Evolutionary conservation across 1,140 invertebrate species (phyloP).

Genomic region (Pseudobourletiella spinata): DNA sequence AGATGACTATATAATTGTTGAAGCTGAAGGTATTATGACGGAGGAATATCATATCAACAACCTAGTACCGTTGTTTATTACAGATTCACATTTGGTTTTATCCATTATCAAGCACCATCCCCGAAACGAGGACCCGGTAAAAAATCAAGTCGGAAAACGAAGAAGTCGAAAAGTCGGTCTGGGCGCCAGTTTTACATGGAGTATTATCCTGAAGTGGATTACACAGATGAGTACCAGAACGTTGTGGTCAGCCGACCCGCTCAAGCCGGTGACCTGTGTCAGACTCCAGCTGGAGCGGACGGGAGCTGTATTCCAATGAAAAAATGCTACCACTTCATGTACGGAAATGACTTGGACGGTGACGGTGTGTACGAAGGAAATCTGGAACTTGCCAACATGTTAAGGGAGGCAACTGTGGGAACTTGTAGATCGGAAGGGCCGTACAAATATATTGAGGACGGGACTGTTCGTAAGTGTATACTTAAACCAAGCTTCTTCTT

Average conservation of each 20-base stretch:
- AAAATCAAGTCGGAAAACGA: background rate
- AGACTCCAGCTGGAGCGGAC: background rate
- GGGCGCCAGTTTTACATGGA: background rate
- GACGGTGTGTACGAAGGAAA: slow-evolving; percentile 4
- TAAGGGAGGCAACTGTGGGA: background rate
- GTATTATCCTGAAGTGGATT: background rate
- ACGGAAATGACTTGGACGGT: background rate
- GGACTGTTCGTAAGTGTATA: background rate
- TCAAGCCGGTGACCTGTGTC: background rate
- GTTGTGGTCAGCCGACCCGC: background rate
- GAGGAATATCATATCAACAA: no score
- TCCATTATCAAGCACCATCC: background rate
- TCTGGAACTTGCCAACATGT: slow-evolving; percentile 1
- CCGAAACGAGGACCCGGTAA: background rate
- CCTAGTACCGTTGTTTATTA: background rate
- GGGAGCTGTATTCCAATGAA: background rate
- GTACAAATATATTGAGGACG: background rate
- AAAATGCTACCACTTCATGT: background rate
- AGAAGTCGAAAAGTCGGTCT: background rate
- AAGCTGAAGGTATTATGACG: no score
- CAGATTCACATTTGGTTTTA: background rate
- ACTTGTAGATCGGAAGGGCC: background rate
- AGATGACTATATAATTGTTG: no score
- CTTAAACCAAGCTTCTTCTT: background rate
- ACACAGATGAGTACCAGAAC: background rate